Percentiles rank a stretch among this genome's conserved stretches.
phyloP scores from a whole-genome alignment of 2,888 invertebrate genomes.

The Galerucella pusilla region DNA sequence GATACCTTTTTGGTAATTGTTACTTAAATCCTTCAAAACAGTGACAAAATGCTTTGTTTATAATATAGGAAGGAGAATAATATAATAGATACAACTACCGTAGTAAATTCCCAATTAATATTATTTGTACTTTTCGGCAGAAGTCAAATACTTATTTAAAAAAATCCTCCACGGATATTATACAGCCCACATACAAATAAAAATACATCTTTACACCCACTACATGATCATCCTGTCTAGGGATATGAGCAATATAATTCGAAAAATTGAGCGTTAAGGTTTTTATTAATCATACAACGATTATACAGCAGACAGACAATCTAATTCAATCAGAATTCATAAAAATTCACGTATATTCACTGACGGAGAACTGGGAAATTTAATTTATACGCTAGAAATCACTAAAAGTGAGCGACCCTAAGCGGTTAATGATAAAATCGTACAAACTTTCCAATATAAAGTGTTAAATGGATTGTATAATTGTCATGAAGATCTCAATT shows the following conservation, averaged over 20 bases:
- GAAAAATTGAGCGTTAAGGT: slow-evolving; percentile 38
- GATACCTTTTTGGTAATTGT: no score
- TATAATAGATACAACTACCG: not conserved
- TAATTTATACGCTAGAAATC: not conserved
- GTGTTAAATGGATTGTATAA: no score
- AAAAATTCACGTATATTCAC: slow-evolving; percentile 32
- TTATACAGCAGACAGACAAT: slow-evolving; percentile 39
- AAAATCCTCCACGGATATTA: slow-evolving; percentile 9
- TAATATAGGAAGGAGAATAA: no score
- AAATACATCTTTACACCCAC: slow-evolving; percentile 33
- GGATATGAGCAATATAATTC: slow-evolving; percentile 34
- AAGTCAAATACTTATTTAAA: not conserved
- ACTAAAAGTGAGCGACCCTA: no score
- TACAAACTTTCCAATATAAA: no score
- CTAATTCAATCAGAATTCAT: slow-evolving; percentile 41
- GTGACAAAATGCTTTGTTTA: no score
- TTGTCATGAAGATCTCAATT: no score
- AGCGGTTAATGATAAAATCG: no score
- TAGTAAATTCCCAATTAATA: slow-evolving; percentile 7
- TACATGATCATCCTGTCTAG: slow-evolving; percentile 33
- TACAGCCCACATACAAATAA: slow-evolving; percentile 27
- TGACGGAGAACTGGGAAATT: not conserved
- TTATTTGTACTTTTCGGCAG: not conserved
- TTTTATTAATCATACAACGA: slow-evolving; percentile 36
- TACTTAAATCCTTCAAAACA: no score